Evolutionary conservation across 1,140 invertebrate genomes (phyloP).

Genomic region (Nomia melanderi): DNA sequence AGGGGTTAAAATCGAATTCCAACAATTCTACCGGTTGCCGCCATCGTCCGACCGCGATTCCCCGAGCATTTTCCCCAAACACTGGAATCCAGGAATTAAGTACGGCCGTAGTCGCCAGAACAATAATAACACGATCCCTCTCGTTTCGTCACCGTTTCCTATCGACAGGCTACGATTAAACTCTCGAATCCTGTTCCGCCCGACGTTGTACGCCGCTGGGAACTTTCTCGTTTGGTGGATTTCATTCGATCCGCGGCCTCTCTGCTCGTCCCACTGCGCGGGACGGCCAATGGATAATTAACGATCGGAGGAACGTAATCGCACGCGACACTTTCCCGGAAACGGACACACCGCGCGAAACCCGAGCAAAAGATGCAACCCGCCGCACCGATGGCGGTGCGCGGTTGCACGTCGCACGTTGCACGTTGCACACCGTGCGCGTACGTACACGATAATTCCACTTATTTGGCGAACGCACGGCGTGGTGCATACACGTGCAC

Average conservation of each 20-base stretch:
- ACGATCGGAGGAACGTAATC: neutral
- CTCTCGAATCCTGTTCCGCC: neutral
- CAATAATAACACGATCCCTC: neutral
- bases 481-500: neutral
- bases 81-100: too few relatives aligned
- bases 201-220: neutral
- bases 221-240: neutral
- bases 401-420: neutral
- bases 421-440: neutral
- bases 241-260: neutral
- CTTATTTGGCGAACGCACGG: neutral
- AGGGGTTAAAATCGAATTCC: too few relatives aligned
- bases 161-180: constrained; percentile 1
- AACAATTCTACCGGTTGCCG: too few relatives aligned
- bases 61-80: too few relatives aligned
- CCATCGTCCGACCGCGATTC: too few relatives aligned
- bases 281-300: neutral
- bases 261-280: neutral
- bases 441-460: too few relatives aligned
- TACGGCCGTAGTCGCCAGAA: too few relatives aligned
- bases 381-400: neutral
- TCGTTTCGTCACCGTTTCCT: constrained; percentile 2
- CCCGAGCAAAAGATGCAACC: neutral
- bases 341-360: neutral
- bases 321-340: constrained; percentile 31